Evolutionary conservation across 1,140 invertebrate species (phyloP), one percentile per base, ranked within the genome.

Genomic region (Trichoplusia ni): DNA sequence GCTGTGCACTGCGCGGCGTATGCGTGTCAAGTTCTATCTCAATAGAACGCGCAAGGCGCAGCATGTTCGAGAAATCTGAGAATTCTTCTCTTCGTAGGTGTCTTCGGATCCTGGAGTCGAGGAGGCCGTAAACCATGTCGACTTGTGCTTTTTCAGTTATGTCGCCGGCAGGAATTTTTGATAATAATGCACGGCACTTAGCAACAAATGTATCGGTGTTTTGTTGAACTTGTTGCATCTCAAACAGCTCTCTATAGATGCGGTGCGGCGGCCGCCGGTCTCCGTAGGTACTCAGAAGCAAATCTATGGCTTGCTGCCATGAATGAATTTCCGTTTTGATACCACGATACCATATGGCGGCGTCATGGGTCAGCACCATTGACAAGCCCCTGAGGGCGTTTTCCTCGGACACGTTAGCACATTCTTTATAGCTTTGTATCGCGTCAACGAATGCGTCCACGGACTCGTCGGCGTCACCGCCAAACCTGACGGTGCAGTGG

Each of bases 261-360:
- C 51, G 51, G 21, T 56, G 37, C 14, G 51, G 51, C 1, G 51
- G 51, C 1, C 51, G 33, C 1, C 18, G 9, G 13, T 56, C 51
- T 14, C 51, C 51, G n/a, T 38, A 56, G 8, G 51, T 14, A 25
- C 11, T 27, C 0, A 23, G 25, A 27, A 56, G 8, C 0, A 14
- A 25, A 5, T 38, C 37, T 4, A 25, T 25, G 11, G 53, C 53
- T 2, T 21, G 1, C 1, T 27, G 0, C 53, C 53, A 56, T n/a
- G 33, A 37, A 2, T 9, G 64, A 1, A 63, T 31, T 19, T 18
- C 27, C 5, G 25, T 6, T 47, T 75, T 78, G 0, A 71, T 44
- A 16, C 75, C 77, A 58, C 71, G 67, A 75, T 73, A 80, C 75
- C 79, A 81, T 29, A 62, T 56, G 9, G 67, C 73, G 25, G 79